Evolutionary conservation across 2,888 invertebrate species (phyloP), one percentile per base, ranked within the genome.

Genomic region (Latrodectus elegans): DNA sequence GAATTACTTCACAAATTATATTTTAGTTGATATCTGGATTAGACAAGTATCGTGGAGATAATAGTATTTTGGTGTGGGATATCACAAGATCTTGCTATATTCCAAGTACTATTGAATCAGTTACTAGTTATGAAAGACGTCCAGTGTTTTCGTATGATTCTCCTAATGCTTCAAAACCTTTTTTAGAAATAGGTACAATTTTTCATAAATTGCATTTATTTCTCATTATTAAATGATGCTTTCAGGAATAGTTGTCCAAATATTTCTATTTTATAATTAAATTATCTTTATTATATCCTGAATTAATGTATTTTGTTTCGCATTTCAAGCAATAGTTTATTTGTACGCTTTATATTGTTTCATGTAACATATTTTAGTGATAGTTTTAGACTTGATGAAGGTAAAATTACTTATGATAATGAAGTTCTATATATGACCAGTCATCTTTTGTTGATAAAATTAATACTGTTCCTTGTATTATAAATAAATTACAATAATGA

Each of bases 21-120:
- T 74, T 84, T 52, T 90, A 90, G 52, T 88, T 93, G 92, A 93
- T 98, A 87, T 97, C 96, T 0, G 98, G 97, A 0, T 94, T 98
- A 91, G 98, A 98, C 91, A 97, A 96, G 92, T 95, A 97, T 92
- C 94, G 97, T 89, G 95, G 96, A 64, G 98, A 98, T 92, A 95
- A 95, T 92, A 97, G 96, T 86, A 95, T 98, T 67, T 93, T 97
- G 10, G 94, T 98, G 73, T 99, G 98, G 97, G 98, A 99, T 92
- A 95, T 96, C 17, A 92, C 93, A 70, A 94, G 81, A 74, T 74
- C 83, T 22, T 53, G 51, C 14, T 80, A 82, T 15, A 38, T 55
- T 4, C 51, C 89, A 60, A 74, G 74, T 77, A 84, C 78, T 17
- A 76, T 75, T 83, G 90, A 77, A 71, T 87, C 91, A 93, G 92